Percentiles rank a stretch among this genome's conserved stretches.
These are phyloP conservation scores for Brachyhypopomus gauderio DNA, from an alignment of 2,113 vertebrate species.

Conservation along the genomic window DNA sequence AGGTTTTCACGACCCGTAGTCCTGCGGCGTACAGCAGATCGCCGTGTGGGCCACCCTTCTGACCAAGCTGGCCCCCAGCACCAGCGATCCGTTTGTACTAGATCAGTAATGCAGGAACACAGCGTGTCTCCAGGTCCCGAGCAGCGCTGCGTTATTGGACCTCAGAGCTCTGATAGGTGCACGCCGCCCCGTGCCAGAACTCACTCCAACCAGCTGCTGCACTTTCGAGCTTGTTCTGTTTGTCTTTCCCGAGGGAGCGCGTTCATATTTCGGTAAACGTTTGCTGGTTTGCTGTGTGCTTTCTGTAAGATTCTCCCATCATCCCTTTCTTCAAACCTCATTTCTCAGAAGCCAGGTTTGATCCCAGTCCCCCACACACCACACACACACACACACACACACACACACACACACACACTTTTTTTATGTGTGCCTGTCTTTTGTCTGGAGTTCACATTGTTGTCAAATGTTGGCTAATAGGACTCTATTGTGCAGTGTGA, in stretches of 20 bases:
- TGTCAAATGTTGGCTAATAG: constrained; percentile 48
- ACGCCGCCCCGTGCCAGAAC: background rate
- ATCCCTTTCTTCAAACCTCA: background rate
- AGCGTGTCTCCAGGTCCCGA: background rate
- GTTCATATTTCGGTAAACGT: background rate
- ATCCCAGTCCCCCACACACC: background rate
- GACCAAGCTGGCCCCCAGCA: constrained; percentile 19
- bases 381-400: too few species aligned
- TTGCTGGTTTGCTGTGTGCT: background rate
- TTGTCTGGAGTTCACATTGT: constrained; percentile 44
- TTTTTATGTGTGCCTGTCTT: constrained; percentile 34
- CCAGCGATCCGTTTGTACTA: constrained; percentile 17
- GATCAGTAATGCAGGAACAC: background rate
- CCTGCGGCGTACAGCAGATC: constrained; percentile 19
- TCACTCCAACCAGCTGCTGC: background rate
- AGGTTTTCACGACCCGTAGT: background rate
- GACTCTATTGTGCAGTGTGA: constrained; percentile 60
- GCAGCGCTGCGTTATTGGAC: constrained; percentile 5
- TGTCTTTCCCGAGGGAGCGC: background rate
- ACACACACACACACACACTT: background rate
- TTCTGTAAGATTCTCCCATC: background rate
- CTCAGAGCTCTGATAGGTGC: background rate
- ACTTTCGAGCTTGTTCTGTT: background rate
- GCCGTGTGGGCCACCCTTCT: background rate
- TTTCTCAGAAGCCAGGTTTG: constrained; percentile 1